Evolutionary conservation across 2,113 vertebrate genomes (phyloP).

Genomic region (Cebidichthys violaceus): DNA sequence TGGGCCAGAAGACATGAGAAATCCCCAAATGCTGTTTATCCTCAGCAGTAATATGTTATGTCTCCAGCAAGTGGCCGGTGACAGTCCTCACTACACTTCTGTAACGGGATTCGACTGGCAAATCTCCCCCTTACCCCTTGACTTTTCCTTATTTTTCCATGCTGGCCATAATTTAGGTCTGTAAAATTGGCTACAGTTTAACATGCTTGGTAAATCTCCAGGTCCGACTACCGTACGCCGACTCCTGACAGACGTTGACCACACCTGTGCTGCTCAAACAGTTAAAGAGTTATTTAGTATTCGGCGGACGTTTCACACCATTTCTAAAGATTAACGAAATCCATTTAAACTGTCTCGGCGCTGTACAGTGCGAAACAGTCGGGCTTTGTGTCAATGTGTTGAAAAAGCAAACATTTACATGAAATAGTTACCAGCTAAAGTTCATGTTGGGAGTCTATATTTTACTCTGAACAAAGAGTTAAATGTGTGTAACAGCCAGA

Average conservation of each 20-base stretch:
- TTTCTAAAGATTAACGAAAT: constrained; percentile 54
- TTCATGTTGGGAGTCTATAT: constrained; percentile 38
- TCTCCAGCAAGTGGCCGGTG: constrained; percentile 65
- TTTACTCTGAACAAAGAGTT: constrained; percentile 52
- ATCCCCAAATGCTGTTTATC: constrained; percentile 53
- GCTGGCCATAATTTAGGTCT: constrained; percentile 62
- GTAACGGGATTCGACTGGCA: constrained; percentile 53
- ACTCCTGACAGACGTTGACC: constrained; percentile 68
- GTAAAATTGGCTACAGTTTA: constrained; percentile 74
- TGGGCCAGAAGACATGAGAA: constrained; percentile 37
- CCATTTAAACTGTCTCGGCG: constrained; percentile 42
- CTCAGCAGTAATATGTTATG: constrained; percentile 66
- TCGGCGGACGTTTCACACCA: constrained; percentile 60
- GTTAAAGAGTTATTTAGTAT: constrained; percentile 62
- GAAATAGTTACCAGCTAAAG: constrained; percentile 41
- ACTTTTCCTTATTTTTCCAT: constrained; percentile 69
- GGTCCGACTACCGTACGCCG: constrained; percentile 42
- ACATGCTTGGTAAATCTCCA: constrained; percentile 74
- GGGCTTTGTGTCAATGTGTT: constrained; percentile 58
- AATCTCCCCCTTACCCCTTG: constrained; percentile 52
- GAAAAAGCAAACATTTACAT: constrained; percentile 63
- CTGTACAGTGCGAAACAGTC: constrained; percentile 51
- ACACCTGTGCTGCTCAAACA: constrained; percentile 72
- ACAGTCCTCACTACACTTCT: constrained; percentile 37
- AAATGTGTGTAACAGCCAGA: constrained; percentile 55